Evolutionary conservation across 1,140 invertebrate genomes (phyloP).

Genomic region (Samia ricini): DNA sequence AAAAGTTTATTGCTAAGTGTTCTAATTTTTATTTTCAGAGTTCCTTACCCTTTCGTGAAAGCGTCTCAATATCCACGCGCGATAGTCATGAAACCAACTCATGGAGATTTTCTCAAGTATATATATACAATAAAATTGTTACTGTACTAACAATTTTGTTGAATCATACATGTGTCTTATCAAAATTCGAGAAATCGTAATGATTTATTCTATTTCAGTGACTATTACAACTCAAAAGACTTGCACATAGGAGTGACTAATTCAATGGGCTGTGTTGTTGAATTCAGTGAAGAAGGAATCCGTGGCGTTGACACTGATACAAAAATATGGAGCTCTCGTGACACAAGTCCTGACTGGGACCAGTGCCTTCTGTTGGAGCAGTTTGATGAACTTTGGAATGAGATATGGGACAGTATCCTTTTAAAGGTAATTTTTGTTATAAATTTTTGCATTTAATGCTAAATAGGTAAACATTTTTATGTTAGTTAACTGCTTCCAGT

Average conservation of each 20-base stretch:
- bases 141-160: not conserved
- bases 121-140: no score
- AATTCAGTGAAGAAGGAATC: conserved; percentile 87
- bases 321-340: conserved; percentile 60
- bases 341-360: conserved; percentile 77
- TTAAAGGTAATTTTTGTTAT: conserved; percentile 71
- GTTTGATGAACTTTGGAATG: conserved; percentile 82
- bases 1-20: conserved; percentile 43
- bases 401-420: conserved; percentile 87
- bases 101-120: conserved; percentile 90
- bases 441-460: not conserved
- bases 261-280: conserved; percentile 84
- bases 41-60: conserved; percentile 88
- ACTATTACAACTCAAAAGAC: conserved; percentile 88
- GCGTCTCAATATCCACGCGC: conserved; percentile 85
- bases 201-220: conserved; percentile 76
- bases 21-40: conserved; percentile 73
- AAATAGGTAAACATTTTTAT: not conserved
- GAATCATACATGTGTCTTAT: not conserved
- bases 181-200: not conserved
- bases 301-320: conserved; percentile 65
- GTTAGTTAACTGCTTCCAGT: not conserved
- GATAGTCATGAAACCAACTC: conserved; percentile 88
- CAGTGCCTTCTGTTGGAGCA: conserved; percentile 85
- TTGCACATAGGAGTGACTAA: conserved; percentile 90